These are phyloP conservation scores for Albula goreensis DNA, from an alignment of 2,113 vertebrate genomes.

Conservation along the genomic window DNA sequence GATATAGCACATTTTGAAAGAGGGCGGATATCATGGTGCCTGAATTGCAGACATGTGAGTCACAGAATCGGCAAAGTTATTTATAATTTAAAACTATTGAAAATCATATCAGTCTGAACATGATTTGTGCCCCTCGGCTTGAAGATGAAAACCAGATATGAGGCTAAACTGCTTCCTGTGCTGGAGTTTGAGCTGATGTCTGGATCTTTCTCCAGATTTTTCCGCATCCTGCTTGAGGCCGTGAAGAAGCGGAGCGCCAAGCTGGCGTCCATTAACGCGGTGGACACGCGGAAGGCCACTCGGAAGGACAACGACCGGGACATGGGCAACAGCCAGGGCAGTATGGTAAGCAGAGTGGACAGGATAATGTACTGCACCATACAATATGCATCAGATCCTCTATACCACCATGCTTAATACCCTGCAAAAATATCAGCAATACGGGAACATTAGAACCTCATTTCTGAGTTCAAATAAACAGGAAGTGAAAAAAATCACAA, in stretches of 20 bases:
- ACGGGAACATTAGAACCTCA: no score
- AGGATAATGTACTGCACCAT: neutral
- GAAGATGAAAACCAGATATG: neutral
- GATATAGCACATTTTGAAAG: no score
- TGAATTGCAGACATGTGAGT: no score
- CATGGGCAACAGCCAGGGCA: conserved; percentile 17
- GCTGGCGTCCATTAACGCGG: conserved; percentile 73
- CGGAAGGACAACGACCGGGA: conserved; percentile 67
- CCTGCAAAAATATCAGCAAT: no score
- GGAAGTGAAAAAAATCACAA: no score
- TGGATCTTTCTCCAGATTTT: conserved; percentile 74
- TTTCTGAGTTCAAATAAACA: no score
- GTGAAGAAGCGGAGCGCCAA: conserved; percentile 82
- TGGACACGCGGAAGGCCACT: conserved; percentile 79
- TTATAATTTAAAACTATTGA: no score
- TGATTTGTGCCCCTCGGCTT: no score
- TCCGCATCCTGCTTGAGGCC: conserved; percentile 79
- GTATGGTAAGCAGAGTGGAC: conserved; percentile 52
- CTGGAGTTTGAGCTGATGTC: neutral
- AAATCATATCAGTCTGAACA: no score
- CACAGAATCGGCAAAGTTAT: no score
- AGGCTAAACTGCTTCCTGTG: neutral
- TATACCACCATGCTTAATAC: no score
- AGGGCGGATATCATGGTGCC: no score
- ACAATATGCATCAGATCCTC: neutral